Evolutionary conservation across 2,113 vertebrate genomes (phyloP), one percentile per base, ranked within the genome.

Genomic region (Scolopax mira): DNA sequence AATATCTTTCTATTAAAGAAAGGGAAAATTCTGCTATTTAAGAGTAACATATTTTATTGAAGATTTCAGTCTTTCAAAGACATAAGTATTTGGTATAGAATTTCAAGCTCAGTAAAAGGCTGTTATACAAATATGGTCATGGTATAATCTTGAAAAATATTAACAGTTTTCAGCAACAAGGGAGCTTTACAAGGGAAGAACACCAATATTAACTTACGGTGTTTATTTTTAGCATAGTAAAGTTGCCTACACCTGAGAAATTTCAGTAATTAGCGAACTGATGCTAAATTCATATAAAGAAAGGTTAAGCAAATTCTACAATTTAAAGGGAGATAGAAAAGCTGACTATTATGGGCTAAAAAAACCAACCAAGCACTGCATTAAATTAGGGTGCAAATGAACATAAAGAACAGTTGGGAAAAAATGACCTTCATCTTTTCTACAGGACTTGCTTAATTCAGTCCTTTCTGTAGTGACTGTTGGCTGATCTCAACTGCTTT

Each of bases 221-320:
- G 58, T 85, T 95, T 95, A 66, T 95, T 87, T 0, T 0, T 87
- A 92, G 52, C 48, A 75, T 57, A 91, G 87, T 87, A 87, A 94
- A 96, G 28, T 95, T 90, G 41, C 94, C 93, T 91, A 73, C 61
- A 94, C 89, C 84, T 95, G 93, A 96, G 89, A 92, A 94, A 94
- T 85, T 81, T 28, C 66, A 69, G 35, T 94, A 95, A 94, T 85
- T 91, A 91, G 75, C 79, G 22, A 75, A 9, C 69, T 81, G 90
- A 84, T 92, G 66, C 18, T 71, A 85, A 94, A 88, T 88, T 91
- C 14, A 37, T 77, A 51, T 4, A 9, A 33, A 61, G 49, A 70
- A 70, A 84, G 0, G 1, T 35, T 41, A 84, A 92, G 13, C 33
- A 84, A 92, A 92, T 66, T 64, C 48, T 90, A 27, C 35, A 84